Evolutionary conservation across 30 jellyfish, hydroid and myxozoan genomes (phyloP).

Genomic region (Aurelia sp.): DNA sequence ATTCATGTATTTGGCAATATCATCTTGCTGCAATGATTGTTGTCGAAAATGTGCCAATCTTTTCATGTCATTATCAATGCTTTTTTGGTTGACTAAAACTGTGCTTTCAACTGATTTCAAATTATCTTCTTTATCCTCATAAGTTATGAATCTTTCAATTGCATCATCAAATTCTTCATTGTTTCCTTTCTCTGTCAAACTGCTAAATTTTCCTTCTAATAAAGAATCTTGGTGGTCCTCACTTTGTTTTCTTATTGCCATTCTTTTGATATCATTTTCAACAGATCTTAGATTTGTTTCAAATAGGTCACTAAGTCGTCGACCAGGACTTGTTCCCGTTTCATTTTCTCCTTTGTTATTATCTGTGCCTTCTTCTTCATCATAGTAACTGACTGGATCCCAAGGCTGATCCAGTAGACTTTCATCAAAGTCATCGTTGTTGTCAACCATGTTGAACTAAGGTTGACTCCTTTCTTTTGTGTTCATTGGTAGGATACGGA

Average conservation of each 20-base stretch:
- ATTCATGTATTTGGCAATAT: neutral
- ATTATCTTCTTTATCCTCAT: slow-evolving; percentile 70
- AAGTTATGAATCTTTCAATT: slow-evolving; percentile 49
- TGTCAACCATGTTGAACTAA: neutral
- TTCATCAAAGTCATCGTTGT: slow-evolving; percentile 51
- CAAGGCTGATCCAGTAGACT: slow-evolving; percentile 87
- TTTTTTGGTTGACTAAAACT: slow-evolving; percentile 47
- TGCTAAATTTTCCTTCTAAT: slow-evolving; percentile 4
- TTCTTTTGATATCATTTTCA: slow-evolving; percentile 52
- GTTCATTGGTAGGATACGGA: no score
- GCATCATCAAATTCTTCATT: slow-evolving; percentile 37
- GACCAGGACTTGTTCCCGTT: slow-evolving; percentile 2
- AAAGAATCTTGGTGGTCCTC: slow-evolving; percentile 20
- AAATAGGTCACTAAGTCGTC: slow-evolving; percentile 40
- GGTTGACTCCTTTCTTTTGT: no score
- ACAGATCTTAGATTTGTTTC: slow-evolving; percentile 55
- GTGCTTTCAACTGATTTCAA: slow-evolving; percentile 72
- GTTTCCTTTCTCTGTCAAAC: slow-evolving; percentile 5
- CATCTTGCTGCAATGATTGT: slow-evolving; percentile 55
- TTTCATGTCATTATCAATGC: slow-evolving; percentile 59
- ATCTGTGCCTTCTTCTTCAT: slow-evolving; percentile 72
- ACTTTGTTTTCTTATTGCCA: slow-evolving; percentile 29
- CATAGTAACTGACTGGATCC: slow-evolving; percentile 96
- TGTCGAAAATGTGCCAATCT: slow-evolving; percentile 61
- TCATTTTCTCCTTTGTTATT: slow-evolving; percentile 3